Evolutionary conservation across 2,888 invertebrate genomes (phyloP).

Genomic region (Xanthostigma xanthostigma): DNA sequence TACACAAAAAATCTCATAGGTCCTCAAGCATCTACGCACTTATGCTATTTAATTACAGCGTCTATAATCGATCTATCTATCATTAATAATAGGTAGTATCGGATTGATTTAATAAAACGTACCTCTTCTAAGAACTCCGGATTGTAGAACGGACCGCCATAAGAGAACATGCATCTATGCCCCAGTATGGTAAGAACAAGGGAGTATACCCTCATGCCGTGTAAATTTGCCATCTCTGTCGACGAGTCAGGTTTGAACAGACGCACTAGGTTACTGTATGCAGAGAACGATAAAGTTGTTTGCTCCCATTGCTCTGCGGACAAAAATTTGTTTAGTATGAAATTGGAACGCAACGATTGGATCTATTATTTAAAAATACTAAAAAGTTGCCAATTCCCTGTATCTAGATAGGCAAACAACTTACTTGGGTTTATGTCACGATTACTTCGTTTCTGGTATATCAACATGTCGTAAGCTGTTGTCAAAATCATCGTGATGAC

Average conservation of each 20-base stretch:
- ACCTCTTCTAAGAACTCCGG: slow-evolving; percentile 1
- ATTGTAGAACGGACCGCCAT: slow-evolving; percentile 1
- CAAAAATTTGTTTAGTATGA: not conserved
- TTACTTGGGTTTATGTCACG: not conserved
- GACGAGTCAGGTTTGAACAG: slow-evolving; percentile 2
- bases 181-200: not conserved
- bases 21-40: no score
- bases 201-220: not conserved
- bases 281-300: slow-evolving; percentile 15
- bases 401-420: not conserved
- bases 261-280: not conserved
- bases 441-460: not conserved
- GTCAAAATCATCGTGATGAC: not conserved
- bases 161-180: not conserved
- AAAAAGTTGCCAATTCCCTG: no score
- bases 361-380: no score
- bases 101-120: slow-evolving; percentile 13
- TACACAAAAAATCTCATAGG: no score
- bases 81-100: not conserved
- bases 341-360: no score
- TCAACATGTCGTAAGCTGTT: not conserved
- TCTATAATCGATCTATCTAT: no score
- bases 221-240: not conserved
- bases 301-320: slow-evolving; percentile 6
- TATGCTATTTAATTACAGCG: no score